Evolutionary conservation across 2,888 invertebrate genomes (phyloP).

Genomic region (Lepidocyrtoides sp.): DNA sequence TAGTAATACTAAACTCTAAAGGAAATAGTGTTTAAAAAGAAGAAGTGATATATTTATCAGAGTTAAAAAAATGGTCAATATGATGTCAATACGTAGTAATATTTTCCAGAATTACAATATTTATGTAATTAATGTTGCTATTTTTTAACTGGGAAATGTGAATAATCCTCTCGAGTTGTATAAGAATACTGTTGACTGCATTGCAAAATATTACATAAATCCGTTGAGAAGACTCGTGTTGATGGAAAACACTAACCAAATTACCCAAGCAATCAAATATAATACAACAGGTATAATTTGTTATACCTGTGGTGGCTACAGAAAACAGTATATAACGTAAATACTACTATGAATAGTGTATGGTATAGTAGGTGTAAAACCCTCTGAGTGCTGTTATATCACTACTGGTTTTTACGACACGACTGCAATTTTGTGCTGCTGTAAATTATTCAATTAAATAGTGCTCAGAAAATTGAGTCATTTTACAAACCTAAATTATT

Average conservation of each 20-base stretch:
- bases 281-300: constrained; percentile 10
- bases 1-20: too few relatives aligned
- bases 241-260: constrained; percentile 30
- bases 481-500: not conserved
- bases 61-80: not conserved
- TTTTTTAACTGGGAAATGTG: not conserved
- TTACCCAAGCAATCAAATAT: constrained; percentile 27
- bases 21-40: not conserved
- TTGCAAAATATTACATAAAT: not conserved
- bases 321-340: too few relatives aligned
- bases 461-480: constrained; percentile 8
- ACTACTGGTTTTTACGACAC: not conserved
- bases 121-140: not conserved
- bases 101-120: not conserved
- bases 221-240: not conserved
- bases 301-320: too few relatives aligned
- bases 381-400: too few relatives aligned
- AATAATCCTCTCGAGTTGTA: not conserved
- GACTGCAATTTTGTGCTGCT: constrained; percentile 13
- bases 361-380: too few relatives aligned
- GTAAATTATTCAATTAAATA: not conserved
- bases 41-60: constrained; percentile 38
- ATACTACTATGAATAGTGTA: too few relatives aligned
- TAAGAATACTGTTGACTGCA: constrained; percentile 18
- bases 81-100: too few relatives aligned